Conservation (phyloP, 2,888 invertebrate genomes). For the Electrophaes corylata region DNA sequence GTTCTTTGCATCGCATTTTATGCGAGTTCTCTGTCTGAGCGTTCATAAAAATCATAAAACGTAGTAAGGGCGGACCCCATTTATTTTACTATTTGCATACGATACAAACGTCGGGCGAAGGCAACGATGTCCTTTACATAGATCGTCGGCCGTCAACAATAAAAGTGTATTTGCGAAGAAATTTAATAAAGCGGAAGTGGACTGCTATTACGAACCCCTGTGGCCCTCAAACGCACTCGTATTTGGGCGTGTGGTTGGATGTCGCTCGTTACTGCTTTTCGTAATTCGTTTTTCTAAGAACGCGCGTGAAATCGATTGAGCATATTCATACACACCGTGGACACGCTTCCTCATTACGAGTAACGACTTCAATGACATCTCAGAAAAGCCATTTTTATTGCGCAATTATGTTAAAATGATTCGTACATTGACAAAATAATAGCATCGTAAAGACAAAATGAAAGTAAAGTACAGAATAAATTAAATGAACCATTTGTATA, state of each 20-base stretch:
- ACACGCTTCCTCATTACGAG: slow-evolving; percentile 19
- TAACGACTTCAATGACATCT: slow-evolving; percentile 18
- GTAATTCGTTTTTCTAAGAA: slow-evolving; percentile 24
- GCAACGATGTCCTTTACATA: slow-evolving; percentile 71
- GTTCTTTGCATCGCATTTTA: slow-evolving; percentile 60
- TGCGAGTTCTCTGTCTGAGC: slow-evolving; percentile 47
- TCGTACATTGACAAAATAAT: slow-evolving; percentile 29
- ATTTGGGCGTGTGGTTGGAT: slow-evolving; percentile 24
- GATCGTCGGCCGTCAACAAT: slow-evolving; percentile 75
- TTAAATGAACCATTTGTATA: slow-evolving; percentile 43
- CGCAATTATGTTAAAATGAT: slow-evolving; percentile 22
- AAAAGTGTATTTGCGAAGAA: slow-evolving; percentile 84
- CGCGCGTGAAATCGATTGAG: slow-evolving; percentile 24
- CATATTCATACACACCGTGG: slow-evolving; percentile 15
- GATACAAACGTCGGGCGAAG: slow-evolving; percentile 72
- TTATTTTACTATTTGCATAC: slow-evolving; percentile 79
- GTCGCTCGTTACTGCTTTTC: slow-evolving; percentile 25
- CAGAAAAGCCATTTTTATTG: slow-evolving; percentile 14
- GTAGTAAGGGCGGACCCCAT: slow-evolving; percentile 67
- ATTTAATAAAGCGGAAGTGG: slow-evolving; percentile 84
- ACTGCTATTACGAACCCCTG: slow-evolving; percentile 70
- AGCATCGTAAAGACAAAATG: slow-evolving; percentile 36
- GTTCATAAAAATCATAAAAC: slow-evolving; percentile 75
- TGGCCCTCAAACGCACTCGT: slow-evolving; percentile 45
- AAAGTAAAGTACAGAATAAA: slow-evolving; percentile 37